Evolutionary conservation across 2,113 vertebrate species (phyloP), one percentile per base, ranked within the genome.

Genomic region (Lanius collurio): DNA sequence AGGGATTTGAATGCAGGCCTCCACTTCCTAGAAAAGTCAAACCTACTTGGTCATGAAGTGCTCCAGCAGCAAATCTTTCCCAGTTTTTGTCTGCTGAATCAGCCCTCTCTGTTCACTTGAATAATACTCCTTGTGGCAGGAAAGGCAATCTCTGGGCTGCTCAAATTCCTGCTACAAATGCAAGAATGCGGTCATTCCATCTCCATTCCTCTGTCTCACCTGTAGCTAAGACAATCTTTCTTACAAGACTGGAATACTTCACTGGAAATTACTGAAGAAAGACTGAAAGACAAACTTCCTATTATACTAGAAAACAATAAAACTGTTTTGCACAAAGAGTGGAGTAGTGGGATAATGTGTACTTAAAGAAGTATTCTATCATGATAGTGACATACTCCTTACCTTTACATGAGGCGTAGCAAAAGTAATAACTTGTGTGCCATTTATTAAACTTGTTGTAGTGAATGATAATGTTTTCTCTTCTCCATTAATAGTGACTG

Each of bases 401-500:
- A 99, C 99, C 98, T 97, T 98, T 84, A 99, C 98, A 70, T 52
- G 98, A 92, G 98, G 90, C 50, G 97, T 96, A 83, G 96, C 96
- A 97, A 99, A 99, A 70, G 93, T 98, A 76, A 98, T 98, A 24
- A 98, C 98, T 95, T 99, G 99, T 59, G 95, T 99, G 91, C 98
- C 98, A 87, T 98, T 99, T 63, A 97, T 79, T 39, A 96, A 55
- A 65, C 99, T 99, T 80, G 99, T 99, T 37, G 99, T 99, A 79
- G 98, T 99, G 97, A 99, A 99, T 62, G 94, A 97, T 31, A 99
- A 95, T 0, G 98, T 98, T 95, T 97, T 98, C 18, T 99, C 98
- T 89, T 98, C 91, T 70, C 99, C 99, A 28, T 98, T 99, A 80
- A 99, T 65, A 80, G 99, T 99, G 82, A 99, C 99, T 18, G 99